Base-by-base conservation (phyloP, 2,888 invertebrate species). In the Stictocephala bisonia region DNA sequence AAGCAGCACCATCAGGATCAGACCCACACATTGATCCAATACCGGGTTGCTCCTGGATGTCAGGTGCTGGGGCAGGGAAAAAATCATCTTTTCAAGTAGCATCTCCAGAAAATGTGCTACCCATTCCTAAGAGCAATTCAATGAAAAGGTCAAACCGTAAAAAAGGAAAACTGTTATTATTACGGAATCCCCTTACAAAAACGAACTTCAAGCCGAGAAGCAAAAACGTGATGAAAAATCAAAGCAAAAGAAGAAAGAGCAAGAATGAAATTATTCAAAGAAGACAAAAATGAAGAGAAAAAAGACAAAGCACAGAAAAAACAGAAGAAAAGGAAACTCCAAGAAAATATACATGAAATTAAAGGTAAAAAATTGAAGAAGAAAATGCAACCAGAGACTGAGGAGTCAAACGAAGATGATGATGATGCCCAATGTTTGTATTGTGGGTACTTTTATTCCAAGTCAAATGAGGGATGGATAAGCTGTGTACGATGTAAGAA, bases 381-480 rank as follows among this genome's bases (percentile, higher is more conserved):
- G n/a, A n/a, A n/a, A n/a, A n/a, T n/a, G n/a, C n/a, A n/a, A n/a
- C n/a, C n/a, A n/a, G n/a, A n/a, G n/a, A n/a, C n/a, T n/a, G n/a
- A n/a, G n/a, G n/a, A n/a, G n/a, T n/a, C n/a, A n/a, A n/a, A n/a
- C 26, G 67, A 67, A 24, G 40, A 20, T n/a, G 15, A 40, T 6
- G 41, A 40, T 18, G 41, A 66, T 40, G 35, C 26, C 15, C 11
- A 44, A 20, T 67, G 67, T 24, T n/a, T 67, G 0, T 68, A 68
- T 20, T 50, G 68, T 11, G 18, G 26, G 2, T 15, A 68, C 1
- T 68, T n/a, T 20, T 68, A 68, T 13, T 68, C 51, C 2, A 22
- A 29, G 9, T 68, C 68, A 27, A 26, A 11, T 68, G 50, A 68
- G 15, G 68, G 68, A 4, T 68, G 68, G 51, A 29, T 68, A 11